Percentiles rank a stretch among this genome's conserved stretches.
Conservation (phyloP, 2,113 vertebrate species). For the Elgaria multicarinata region DNA sequence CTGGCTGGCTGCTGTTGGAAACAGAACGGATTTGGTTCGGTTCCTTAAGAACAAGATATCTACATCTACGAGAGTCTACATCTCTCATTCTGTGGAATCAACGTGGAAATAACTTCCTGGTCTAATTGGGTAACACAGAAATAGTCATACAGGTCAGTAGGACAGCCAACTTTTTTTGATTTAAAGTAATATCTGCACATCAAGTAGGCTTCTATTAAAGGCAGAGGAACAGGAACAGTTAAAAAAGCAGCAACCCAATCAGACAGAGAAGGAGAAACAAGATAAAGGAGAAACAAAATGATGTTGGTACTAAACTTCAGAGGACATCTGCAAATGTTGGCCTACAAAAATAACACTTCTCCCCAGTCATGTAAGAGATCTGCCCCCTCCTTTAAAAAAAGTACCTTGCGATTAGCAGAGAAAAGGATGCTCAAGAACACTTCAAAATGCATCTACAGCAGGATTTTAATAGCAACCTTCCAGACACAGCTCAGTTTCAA, state of each 20-base stretch:
- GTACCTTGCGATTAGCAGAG: neutral
- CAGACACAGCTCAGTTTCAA: neutral
- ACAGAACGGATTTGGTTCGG: neutral
- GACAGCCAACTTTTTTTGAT: neutral
- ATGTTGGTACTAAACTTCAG: no score
- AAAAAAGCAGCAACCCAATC: neutral
- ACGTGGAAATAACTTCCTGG: no score
- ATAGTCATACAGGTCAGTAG: no score
- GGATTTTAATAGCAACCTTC: neutral
- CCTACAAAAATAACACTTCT: neutral
- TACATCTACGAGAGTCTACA: neutral
- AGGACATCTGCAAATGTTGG: neutral
- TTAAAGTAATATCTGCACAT: no score
- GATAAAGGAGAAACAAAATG: no score
- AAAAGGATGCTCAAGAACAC: neutral
- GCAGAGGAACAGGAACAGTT: neutral
- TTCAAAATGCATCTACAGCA: neutral
- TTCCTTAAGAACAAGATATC: neutral
- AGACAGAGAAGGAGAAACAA: neutral
- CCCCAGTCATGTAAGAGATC: neutral
- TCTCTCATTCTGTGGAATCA: neutral
- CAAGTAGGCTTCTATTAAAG: no score
- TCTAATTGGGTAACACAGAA: neutral
- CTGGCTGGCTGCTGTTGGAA: neutral
- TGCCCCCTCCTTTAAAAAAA: neutral